These are phyloP conservation scores for Myotis daubentonii DNA, from an alignment of 2,797 vertebrate genomes.

Conservation along the genomic window DNA sequence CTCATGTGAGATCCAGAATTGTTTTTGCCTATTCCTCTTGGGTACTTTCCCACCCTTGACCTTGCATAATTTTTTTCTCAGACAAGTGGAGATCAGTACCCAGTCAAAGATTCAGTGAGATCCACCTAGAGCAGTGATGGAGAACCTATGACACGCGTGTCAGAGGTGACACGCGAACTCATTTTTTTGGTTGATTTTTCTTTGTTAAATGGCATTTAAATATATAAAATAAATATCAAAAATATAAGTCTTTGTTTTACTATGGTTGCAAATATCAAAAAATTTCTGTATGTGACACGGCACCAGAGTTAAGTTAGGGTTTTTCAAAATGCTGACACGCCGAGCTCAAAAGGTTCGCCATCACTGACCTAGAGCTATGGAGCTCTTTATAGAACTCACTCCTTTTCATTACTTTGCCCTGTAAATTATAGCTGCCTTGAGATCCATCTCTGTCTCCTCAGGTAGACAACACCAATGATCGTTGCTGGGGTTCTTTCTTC, in stretches of 20 bases:
- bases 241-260: too few relatives aligned
- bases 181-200: too few relatives aligned
- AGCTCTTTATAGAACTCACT: not conserved
- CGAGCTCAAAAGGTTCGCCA: too few relatives aligned
- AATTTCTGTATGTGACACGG: too few relatives aligned
- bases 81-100: not conserved
- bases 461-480: not conserved
- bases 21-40: not conserved
- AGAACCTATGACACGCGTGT: too few relatives aligned
- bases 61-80: not conserved
- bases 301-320: too few relatives aligned
- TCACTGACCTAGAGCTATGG: not conserved
- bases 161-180: too few relatives aligned
- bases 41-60: not conserved
- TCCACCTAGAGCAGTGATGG: not conserved
- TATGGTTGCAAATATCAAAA: too few relatives aligned
- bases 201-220: too few relatives aligned
- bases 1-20: not conserved
- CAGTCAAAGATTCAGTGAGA: not conserved
- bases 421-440: not conserved
- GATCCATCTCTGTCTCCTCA: not conserved
- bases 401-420: not conserved
- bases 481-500: not conserved
- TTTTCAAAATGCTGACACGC: too few relatives aligned
- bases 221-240: too few relatives aligned